Conservation (phyloP, 2,888 invertebrate genomes). For the Oxyscelio sp. region DNA sequence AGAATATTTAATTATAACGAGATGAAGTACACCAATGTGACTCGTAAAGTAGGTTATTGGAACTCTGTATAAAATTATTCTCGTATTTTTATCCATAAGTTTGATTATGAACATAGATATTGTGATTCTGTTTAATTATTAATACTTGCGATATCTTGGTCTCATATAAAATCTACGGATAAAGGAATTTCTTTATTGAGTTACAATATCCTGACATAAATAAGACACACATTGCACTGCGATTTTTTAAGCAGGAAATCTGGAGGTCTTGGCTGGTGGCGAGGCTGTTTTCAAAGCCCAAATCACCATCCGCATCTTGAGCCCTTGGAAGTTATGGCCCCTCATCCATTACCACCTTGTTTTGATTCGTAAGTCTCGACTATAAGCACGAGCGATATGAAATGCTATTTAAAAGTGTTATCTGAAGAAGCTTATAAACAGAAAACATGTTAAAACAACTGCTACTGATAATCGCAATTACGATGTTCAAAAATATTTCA, state of each 20-base stretch:
- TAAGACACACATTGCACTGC: slow-evolving; percentile 81
- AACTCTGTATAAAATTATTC: neutral
- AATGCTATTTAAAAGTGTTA: neutral
- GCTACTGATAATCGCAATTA: too few species aligned
- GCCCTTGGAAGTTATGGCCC: slow-evolving; percentile 84
- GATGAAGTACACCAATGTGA: neutral
- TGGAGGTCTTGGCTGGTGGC: slow-evolving; percentile 86
- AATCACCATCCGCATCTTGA: slow-evolving; percentile 82
- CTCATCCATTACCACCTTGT: slow-evolving; percentile 86
- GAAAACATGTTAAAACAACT: too few species aligned
- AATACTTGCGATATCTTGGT: neutral
- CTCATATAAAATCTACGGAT: neutral
- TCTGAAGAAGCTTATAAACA: slow-evolving; percentile 3
- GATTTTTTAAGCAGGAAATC: slow-evolving; percentile 87
- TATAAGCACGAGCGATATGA: slow-evolving; percentile 72
- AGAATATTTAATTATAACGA: neutral
- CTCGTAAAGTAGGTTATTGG: neutral
- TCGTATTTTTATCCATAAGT: neutral
- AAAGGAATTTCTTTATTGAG: neutral
- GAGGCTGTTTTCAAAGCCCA: slow-evolving; percentile 85
- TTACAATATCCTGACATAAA: slow-evolving; percentile 32
- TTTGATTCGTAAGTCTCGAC: slow-evolving; percentile 86
- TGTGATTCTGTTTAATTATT: neutral
- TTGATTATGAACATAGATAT: neutral
- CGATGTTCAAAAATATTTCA: too few species aligned